Evolutionary conservation across 2,113 vertebrate species (phyloP), one percentile per base, ranked within the genome.

Genomic region (Oreocharis arfaki): DNA sequence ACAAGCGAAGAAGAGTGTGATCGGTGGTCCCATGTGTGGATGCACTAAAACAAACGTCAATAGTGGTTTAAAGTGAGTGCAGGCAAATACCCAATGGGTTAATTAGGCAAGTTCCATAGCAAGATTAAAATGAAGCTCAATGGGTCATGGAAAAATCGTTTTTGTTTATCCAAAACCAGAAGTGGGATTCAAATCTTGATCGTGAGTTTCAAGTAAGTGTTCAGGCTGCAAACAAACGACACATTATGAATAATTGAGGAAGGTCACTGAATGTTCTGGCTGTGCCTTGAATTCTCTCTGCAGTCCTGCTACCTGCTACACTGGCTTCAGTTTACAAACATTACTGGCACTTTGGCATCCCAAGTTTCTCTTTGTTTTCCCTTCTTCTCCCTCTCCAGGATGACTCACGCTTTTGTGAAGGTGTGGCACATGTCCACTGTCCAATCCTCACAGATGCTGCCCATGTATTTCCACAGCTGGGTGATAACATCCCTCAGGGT

Each of bases 1-100:
- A 59, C 47, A 56, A 87, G 47, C 3, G 14, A 50, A 56, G 85
- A 75, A 55, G 65, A 35, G 73, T 11, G 42, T 94, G 77, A 74
- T 18, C 70, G 83, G 68, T 74, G 60, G 24, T 96, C 82, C 68
- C 76, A 13, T 16, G 56, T 83, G 92, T 60, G 71, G 68, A 28
- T 83, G 56, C 35, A 49, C 71, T 92, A 86, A 91, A 83, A 53
- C 83, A 86, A 83, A 81, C 3, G 0, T 91, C 90, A 96, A 64
- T 77, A 96, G 71, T 24, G 64, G 52, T 81, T 95, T 96, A 94
- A 89, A 95, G 88, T 39, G 65, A 53, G n/a, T 33, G 20, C 26
- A 84, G 78, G n/a, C 59, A 81, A 95, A 96, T 96, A 92, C 92
- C 85, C 95, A 46, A 28, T 35, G 88, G 93, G 74, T 84, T 96